Evolutionary conservation across 2,888 invertebrate species (phyloP), one percentile per base, ranked within the genome.

Genomic region (Microctonus aethiopoides): DNA sequence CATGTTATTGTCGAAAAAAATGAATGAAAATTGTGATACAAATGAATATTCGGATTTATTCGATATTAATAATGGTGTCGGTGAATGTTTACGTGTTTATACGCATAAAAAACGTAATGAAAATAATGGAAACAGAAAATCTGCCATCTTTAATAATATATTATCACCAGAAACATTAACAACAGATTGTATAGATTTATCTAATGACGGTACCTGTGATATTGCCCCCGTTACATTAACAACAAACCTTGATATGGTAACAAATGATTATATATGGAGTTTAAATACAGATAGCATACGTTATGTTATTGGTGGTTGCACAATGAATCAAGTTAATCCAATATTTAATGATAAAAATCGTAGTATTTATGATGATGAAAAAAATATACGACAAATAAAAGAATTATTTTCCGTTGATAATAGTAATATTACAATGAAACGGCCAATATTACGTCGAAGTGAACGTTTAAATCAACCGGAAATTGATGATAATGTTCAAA

Each of bases 1-100:
- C 7, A 71, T 62, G 65, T 72, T 57, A 20, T n/a, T 5, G 6
- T 32, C 68, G 65, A 62, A 66, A 69, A 57, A 36, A 22, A 64
- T 72, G 34, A 68, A 75, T 29, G 72, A 74, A 34, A 73, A 77
- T 54, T 66, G 62, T 16, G 26, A 26, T 7, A 57, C 67, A 46
- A 73, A 72, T 57, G 70, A 74, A 76, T 65, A 67, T 9, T 46
- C 67, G 22, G 75, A 74, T 5, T 68, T 51, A 71, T 70, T 65
- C 16, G 76, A 80, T 64, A 66, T 74, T 72, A 70, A 76, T 57
- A 74, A 46, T 56, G 71, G 73, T 41, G 79, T 84, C 16, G 84
- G 82, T n/a, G 83, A 85, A 72, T 84, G 83, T 70, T 78, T 82
- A 34, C 79, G 81, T 68, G 85, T 85, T n/a, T 86, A 86, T 61